A percentile compares a stretch with the other conserved stretches of the same genome.
These are phyloP conservation scores for Hypotaenidia okinawae DNA, from an alignment of 2,797 vertebrate species.

Conservation along the genomic window DNA sequence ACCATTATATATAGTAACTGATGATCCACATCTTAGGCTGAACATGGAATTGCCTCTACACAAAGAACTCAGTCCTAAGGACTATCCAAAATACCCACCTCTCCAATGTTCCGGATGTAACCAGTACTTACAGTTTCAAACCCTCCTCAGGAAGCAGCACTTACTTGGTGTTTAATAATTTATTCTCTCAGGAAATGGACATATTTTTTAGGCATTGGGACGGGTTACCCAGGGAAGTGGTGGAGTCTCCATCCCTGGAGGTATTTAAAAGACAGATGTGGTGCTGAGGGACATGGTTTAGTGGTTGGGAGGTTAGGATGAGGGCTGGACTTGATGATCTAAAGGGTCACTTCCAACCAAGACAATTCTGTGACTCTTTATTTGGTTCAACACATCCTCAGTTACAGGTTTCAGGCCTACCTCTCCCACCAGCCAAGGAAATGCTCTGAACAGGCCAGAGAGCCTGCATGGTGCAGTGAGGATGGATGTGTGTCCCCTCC, in stretches of 20 bases:
- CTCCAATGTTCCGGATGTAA: not conserved
- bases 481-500: rapidly evolving
- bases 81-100: not conserved
- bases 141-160: not conserved
- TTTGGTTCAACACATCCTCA: not conserved
- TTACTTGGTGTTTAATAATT: not conserved
- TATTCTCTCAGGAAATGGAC: not conserved
- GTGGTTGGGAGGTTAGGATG: no score
- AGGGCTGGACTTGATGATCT: no score
- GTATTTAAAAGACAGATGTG: no score
- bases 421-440: not conserved
- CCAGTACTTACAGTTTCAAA: not conserved
- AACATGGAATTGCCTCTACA: not conserved
- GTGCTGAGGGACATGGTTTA: no score
- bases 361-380: no score
- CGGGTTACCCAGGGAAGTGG: no score
- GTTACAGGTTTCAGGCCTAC: not conserved
- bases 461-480: not conserved
- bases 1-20: not conserved
- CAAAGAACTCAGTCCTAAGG: not conserved
- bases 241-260: no score
- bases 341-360: no score
- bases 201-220: not conserved
- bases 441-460: not conserved
- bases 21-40: not conserved